Evolutionary conservation across 2,797 vertebrate species (phyloP).

Genomic region (Varecia variegata): DNA sequence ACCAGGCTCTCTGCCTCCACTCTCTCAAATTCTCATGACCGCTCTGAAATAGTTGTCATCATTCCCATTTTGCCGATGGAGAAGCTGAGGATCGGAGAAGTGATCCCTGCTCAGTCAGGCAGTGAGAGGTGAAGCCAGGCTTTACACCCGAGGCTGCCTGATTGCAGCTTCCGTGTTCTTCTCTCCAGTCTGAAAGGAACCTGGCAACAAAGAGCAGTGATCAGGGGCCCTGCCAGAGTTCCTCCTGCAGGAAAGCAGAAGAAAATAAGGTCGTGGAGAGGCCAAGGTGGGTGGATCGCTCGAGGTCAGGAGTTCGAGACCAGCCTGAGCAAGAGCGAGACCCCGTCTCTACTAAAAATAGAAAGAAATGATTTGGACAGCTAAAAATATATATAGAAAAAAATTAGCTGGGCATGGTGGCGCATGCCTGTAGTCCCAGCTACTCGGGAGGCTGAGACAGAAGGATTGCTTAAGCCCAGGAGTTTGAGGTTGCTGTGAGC

Average conservation of each 20-base stretch:
- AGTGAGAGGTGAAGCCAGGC: constrained; percentile 45
- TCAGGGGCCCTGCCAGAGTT: background rate
- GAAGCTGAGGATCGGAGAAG: background rate
- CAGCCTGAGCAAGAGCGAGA: too few species aligned
- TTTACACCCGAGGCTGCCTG: constrained; percentile 44
- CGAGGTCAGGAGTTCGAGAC: too few species aligned
- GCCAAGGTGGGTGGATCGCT: too few species aligned
- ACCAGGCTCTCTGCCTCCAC: background rate
- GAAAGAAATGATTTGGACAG: too few species aligned
- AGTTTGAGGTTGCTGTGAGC: too few species aligned
- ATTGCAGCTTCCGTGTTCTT: constrained; percentile 11
- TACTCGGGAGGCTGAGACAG: too few species aligned
- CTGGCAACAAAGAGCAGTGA: background rate
- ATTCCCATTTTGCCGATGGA: constrained; percentile 5
- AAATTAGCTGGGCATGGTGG: too few species aligned
- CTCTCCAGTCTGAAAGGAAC: background rate
- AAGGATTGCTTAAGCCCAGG: too few species aligned
- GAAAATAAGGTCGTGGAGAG: background rate
- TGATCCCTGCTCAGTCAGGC: background rate
- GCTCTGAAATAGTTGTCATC: background rate
- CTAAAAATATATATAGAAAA: too few species aligned
- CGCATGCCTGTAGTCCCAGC: too few species aligned
- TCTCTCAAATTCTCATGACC: background rate
- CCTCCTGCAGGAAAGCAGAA: background rate
- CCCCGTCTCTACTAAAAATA: too few species aligned